Base-by-base conservation (phyloP, 2,888 invertebrate genomes). In the Strigamia transsilvanica region DNA sequence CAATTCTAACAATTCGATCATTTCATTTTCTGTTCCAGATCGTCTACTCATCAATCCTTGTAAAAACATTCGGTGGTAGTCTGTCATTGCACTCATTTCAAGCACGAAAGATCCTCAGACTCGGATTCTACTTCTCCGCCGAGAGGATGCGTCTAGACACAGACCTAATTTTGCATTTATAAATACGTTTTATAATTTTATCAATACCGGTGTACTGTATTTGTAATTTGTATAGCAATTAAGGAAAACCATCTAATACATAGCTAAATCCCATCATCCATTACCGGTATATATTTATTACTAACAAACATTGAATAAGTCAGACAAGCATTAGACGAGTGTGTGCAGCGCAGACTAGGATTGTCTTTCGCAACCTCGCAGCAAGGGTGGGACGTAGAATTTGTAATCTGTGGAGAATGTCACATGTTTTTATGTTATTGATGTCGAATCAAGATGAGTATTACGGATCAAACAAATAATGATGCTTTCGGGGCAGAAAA, bases 11-110 rank as follows among this genome's bases (percentile, higher is more conserved):
- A 80, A 51, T 10, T 80, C 51, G 2, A 27, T 7, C 4, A 80
- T 32, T 12, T 80, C 80, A 5, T 51, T 27, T 5, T 21, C 73
- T 15, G 66, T 82, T 23, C 82, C 83, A 27, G 83, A 80, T 23
- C 82, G 83, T 77, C 82, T 84, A 81, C 82, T 82, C 84, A 84
- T 83, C 2, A 84, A 81, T 21, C 80, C 83, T 80, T 84, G 84
- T 56, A 84, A 77, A 82, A 84, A 84, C 38, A 83, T 79, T 42
- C 82, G 34, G 51, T 84, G 82, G 15, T 80, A 77, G 38, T 80
- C 41, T 61, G 42, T 27, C 32, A 84, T 79, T 32, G 23, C 82
- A 23, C 21, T 23, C 56, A 73, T 81, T 23, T 38, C 6, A 9
- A 38, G 6, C 6, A 7, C 9, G 9, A 10, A 10, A 9, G 38